Base-by-base conservation (phyloP, 2,888 invertebrate species). In the Zhengitettix transpicula region DNA sequence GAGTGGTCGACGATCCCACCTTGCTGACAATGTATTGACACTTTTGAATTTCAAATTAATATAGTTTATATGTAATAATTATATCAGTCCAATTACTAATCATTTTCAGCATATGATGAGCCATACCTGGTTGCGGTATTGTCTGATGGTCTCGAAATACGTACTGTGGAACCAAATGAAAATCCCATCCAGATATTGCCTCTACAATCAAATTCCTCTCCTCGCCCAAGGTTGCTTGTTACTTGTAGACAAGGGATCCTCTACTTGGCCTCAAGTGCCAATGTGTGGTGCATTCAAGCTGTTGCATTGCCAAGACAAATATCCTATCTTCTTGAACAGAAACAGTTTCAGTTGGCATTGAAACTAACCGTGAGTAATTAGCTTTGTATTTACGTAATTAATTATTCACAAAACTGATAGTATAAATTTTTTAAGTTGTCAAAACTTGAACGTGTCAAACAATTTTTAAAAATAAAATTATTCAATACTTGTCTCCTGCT, bases 311-410 rank as follows among this genome's bases (percentile, higher is more conserved):
- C 85, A 2, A 83, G 83, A 60, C 98, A 99, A 74, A 83, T 93
- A 42, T 81, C 87, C 68, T 84, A 85, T 66, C 77, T 99, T 56
- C 75, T 97, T 12, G 85, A 88, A 65, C 87, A 89, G 66, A 93
- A 94, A 71, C 90, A 95, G 70, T 99, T 95, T 74, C 90, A 96
- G 71, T 77, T 98, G 60, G 98, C 98, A 2, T 80, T 96, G 28
- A 87, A 89, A 71, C 75, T 97, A 64, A 91, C 91, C 14, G 55
- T 55, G 15, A 55, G 40, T 56, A n/a, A 28, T 40, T 55, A 56
- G 10, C 40, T 42, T 12, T 57, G 51, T 57, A 28, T 28, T 28
- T 28, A n/a, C n/a, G n/a, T n/a, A 28, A 7, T 28, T 28, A 7
- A 28, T 28, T 28, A 5, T 7, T 28, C 28, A 28, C 28, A 28